Evolutionary conservation across 1,140 invertebrate genomes (phyloP).

Genomic region (Aphelenchoides fujianensis): DNA sequence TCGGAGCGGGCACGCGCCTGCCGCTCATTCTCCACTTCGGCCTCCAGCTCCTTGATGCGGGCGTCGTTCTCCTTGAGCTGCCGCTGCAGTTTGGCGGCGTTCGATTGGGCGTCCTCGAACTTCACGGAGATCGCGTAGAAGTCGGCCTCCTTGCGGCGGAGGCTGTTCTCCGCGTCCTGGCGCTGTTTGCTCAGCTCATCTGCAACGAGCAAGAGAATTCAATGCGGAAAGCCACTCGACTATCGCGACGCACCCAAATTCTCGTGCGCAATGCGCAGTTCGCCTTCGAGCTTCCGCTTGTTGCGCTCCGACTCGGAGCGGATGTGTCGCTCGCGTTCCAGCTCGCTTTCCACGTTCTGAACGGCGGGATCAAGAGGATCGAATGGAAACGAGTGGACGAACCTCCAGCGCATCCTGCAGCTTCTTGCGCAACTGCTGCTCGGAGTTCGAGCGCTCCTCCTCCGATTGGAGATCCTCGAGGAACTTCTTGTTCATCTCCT

Average conservation of each 20-base stretch:
- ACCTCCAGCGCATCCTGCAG: constrained; percentile 89
- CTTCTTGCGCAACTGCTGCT: constrained; percentile 96
- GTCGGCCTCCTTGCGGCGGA: constrained; percentile 57
- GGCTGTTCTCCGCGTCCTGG: constrained; percentile 48
- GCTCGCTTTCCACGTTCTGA: constrained; percentile 77
- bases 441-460: constrained; percentile 97
- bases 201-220: too few relatives aligned
- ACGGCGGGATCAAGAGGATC: too few relatives aligned
- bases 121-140: constrained; percentile 67
- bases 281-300: constrained; percentile 80
- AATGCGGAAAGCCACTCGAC: too few relatives aligned
- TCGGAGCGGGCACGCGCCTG: constrained; percentile 81
- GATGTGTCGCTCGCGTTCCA: constrained; percentile 97
- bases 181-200: constrained; percentile 71
- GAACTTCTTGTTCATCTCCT: constrained; percentile 87
- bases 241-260: too few relatives aligned
- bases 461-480: constrained; percentile 91
- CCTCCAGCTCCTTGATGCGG: constrained; percentile 92
- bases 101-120: constrained; percentile 92
- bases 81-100: constrained; percentile 89
- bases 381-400: constrained; percentile 76
- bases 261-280: too few relatives aligned
- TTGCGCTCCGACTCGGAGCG: constrained; percentile 94
- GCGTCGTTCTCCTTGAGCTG: constrained; percentile 97
- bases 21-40: constrained; percentile 93